These are phyloP conservation scores for Gryllus bimaculatus DNA, from an alignment of 1,140 invertebrate species.

Conservation along the genomic window DNA sequence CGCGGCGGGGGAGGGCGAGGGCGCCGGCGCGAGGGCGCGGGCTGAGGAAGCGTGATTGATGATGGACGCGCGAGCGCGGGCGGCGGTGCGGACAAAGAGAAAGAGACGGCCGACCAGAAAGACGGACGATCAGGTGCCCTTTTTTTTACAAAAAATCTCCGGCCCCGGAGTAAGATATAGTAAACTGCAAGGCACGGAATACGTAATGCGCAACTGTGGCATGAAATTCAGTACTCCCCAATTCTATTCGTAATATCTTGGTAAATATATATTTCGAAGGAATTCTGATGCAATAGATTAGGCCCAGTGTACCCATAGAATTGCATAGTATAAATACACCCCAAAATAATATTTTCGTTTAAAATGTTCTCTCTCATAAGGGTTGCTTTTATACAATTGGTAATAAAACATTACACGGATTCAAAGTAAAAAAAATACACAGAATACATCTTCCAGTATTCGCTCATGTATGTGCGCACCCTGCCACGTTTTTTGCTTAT, in stretches of 20 bases:
- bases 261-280: conserved; percentile 1
- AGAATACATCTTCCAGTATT: not conserved
- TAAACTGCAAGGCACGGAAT: not conserved
- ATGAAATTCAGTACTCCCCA: not conserved
- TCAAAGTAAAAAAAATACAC: not conserved
- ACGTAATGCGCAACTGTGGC: not conserved
- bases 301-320: not conserved
- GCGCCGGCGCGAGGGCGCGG: not conserved
- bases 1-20: too few species aligned
- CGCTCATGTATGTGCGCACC: not conserved
- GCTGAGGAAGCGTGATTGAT: conserved; percentile 3
- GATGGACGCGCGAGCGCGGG: not conserved
- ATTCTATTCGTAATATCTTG: conserved; percentile 5
- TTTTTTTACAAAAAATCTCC: not conserved
- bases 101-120: not conserved
- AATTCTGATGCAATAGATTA: conserved; percentile 2
- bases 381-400: not conserved
- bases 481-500: too few species aligned
- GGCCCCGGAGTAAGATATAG: not conserved
- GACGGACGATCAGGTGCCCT: not conserved
- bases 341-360: not conserved
- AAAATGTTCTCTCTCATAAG: not conserved
- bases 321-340: not conserved
- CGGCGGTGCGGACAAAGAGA: too few species aligned
- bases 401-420: conserved; percentile 2